phyloP scores from a whole-genome alignment of 2,888 invertebrate species.

The Elegia similella region DNA sequence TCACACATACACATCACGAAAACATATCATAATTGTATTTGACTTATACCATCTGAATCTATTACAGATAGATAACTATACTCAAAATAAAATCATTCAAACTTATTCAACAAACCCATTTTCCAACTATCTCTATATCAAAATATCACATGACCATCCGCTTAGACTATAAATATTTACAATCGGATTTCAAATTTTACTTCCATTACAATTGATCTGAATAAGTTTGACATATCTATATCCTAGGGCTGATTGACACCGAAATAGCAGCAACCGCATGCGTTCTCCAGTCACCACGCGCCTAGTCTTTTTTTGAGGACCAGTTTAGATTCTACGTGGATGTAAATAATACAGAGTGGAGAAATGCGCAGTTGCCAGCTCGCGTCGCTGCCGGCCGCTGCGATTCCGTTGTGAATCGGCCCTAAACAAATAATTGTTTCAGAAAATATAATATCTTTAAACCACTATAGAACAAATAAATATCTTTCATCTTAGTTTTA shows the following conservation, averaged over 20 bases:
- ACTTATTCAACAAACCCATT: conserved; percentile 23
- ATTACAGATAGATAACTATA: conserved; percentile 19
- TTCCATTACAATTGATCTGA: neutral
- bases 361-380: no score
- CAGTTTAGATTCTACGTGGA: no score
- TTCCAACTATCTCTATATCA: conserved; percentile 32
- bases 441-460: neutral
- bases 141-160: conserved; percentile 50
- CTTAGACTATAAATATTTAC: neutral
- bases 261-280: no score
- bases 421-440: neutral
- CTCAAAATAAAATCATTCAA: conserved; percentile 22
- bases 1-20: no score
- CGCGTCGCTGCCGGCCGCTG: no score
- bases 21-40: no score
- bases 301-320: no score
- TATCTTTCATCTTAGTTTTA: neutral
- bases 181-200: neutral
- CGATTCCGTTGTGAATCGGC: no score
- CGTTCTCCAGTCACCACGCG: no score
- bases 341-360: no score
- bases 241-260: no score
- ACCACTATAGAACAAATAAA: neutral
- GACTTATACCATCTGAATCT: neutral
- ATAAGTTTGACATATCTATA: no score